These are phyloP conservation scores for Imbricaverruca yamaguchii DNA, from an alignment of 2,888 invertebrate genomes.

Conservation along the genomic window DNA sequence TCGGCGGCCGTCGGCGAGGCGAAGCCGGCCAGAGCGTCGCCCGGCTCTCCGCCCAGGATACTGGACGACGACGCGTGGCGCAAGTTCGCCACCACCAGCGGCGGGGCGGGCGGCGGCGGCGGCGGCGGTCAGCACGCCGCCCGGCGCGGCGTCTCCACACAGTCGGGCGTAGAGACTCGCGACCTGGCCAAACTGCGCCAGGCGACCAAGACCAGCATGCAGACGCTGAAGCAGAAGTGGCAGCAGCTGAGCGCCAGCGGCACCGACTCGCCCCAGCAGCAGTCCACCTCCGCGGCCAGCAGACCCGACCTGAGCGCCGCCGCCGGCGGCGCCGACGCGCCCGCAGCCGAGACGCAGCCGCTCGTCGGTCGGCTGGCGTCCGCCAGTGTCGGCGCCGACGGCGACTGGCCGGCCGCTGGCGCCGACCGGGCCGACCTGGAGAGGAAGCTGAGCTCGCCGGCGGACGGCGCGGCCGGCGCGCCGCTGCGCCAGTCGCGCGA, in stretches of 20 bases:
- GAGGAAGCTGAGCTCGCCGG: neutral
- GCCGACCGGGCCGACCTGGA: neutral
- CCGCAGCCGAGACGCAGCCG: neutral
- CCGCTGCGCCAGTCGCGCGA: slow-evolving; percentile 11
- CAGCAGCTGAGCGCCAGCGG: slow-evolving; percentile 34
- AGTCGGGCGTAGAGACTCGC: slow-evolving; percentile 27
- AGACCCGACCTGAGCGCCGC: no score
- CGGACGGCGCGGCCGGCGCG: neutral
- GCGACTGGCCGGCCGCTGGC: neutral
- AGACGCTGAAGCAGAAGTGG: slow-evolving; percentile 41
- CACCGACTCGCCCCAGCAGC: neutral
- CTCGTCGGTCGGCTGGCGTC: neutral
- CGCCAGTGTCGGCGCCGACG: neutral
- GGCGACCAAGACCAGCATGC: slow-evolving; percentile 35
- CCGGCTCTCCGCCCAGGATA: neutral
- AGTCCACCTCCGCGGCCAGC: no score
- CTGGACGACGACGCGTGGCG: slow-evolving; percentile 6
- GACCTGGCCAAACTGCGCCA: slow-evolving; percentile 22
- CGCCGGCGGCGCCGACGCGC: slow-evolving; percentile 28
- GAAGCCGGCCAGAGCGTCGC: neutral
- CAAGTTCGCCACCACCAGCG: neutral
- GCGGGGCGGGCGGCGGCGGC: no score
- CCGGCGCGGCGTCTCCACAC: neutral
- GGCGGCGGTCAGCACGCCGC: no score
- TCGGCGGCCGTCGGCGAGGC: neutral